Conservation (phyloP, 2,113 vertebrate species). For the Phaetusa simplex region DNA sequence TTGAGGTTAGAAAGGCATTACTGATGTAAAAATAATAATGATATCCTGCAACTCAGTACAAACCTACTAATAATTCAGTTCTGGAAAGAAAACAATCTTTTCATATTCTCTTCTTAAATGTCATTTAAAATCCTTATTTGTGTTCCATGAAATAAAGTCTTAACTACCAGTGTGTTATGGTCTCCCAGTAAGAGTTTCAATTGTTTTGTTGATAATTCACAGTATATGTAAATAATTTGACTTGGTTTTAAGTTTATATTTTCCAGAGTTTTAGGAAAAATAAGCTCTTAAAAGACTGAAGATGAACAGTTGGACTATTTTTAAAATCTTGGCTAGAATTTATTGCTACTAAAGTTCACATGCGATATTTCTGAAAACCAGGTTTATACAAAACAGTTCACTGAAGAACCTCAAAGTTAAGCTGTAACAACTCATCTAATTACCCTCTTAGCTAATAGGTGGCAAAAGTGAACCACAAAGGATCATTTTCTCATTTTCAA, state of each 20-base stretch:
- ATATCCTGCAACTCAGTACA: not conserved
- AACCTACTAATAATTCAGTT: constrained; percentile 10
- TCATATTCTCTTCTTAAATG: not conserved
- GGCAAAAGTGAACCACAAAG: not conserved
- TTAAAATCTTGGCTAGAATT: not conserved
- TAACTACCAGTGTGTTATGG: not conserved
- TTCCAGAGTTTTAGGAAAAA: not conserved
- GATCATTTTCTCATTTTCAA: not conserved
- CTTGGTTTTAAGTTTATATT: not conserved
- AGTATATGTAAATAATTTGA: not conserved
- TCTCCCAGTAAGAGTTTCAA: not conserved
- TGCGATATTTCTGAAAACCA: not conserved
- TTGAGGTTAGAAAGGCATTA: constrained; percentile 46
- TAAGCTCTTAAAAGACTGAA: not conserved
- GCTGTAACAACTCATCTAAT: not conserved
- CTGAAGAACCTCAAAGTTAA: not conserved
- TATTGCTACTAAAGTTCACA: not conserved
- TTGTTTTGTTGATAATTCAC: not conserved
- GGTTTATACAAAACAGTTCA: not conserved
- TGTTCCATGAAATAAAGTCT: not conserved
- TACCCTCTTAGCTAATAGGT: not conserved
- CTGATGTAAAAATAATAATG: constrained; percentile 10
- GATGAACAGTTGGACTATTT: not conserved
- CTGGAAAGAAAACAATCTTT: constrained; percentile 4
- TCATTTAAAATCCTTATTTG: not conserved